phyloP scores from a whole-genome alignment of 2,113 vertebrate genomes.

The Dasypus novemcinctus region DNA sequence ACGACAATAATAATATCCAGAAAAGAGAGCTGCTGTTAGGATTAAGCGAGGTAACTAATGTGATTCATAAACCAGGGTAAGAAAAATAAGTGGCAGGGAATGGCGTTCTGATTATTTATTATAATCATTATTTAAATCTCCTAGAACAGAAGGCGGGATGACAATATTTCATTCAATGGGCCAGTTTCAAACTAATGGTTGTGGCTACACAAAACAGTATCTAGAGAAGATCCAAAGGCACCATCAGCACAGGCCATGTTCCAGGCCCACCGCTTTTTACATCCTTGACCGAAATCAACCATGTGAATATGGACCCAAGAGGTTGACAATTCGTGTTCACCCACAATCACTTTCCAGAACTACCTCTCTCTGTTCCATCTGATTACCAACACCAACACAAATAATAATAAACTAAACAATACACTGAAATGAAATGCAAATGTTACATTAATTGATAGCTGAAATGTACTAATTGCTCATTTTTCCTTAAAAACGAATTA shows the following conservation, averaged over 20 bases:
- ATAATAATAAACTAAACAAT: not conserved
- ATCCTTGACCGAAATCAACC: not conserved
- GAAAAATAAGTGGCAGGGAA: not conserved
- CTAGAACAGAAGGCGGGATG: not conserved
- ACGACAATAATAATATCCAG: not conserved
- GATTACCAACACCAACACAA: constrained; percentile 19
- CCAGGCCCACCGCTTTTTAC: not conserved
- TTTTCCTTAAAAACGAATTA: constrained; percentile 52
- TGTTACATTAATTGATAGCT: not conserved
- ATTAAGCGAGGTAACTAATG: not conserved
- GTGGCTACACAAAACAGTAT: not conserved
- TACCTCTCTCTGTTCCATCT: not conserved
- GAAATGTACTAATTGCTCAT: constrained; percentile 19
- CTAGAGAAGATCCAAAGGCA: not conserved
- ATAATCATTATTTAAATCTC: not conserved
- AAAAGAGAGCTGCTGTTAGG: not conserved
- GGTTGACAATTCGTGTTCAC: not conserved
- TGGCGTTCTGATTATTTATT: not conserved
- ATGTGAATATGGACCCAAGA: too few relatives aligned
- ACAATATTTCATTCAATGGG: not conserved
- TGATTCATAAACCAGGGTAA: not conserved
- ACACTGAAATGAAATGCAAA: constrained; percentile 8
- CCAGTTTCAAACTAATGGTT: not conserved
- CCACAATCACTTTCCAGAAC: not conserved
- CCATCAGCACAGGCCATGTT: not conserved